Evolutionary conservation across 92 coral and sea anemone species (phyloP).

Genomic region (Paramuricea clavata): DNA sequence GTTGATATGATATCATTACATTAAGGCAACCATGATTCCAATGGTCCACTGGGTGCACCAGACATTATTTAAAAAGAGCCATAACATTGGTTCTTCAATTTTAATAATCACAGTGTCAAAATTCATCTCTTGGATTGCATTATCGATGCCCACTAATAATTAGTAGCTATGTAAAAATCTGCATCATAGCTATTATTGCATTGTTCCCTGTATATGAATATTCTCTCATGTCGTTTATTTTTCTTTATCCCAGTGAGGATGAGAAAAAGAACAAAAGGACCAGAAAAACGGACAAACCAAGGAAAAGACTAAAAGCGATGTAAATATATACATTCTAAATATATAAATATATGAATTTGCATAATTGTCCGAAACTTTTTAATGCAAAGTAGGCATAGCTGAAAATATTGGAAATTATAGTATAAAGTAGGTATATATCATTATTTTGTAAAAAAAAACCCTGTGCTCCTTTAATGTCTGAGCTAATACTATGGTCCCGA

Average conservation of each 20-base stretch:
- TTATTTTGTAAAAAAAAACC: too few relatives aligned
- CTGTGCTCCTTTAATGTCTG: too few relatives aligned
- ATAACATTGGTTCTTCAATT: too few relatives aligned
- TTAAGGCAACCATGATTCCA: too few relatives aligned
- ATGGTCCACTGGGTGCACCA: too few relatives aligned
- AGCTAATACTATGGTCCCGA: too few relatives aligned
- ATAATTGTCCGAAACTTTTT: not conserved
- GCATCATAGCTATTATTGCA: not conserved
- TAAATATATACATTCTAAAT: not conserved
- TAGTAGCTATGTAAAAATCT: not conserved
- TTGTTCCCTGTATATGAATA: not conserved
- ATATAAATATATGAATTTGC: constrained; percentile 16
- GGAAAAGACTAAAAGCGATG: constrained; percentile 47
- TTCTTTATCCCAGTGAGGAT: constrained; percentile 2
- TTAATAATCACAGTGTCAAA: too few relatives aligned
- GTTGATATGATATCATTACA: too few relatives aligned
- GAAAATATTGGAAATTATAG: not conserved
- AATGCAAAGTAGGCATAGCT: not conserved
- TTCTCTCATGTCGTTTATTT: not conserved
- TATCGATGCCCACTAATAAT: too few relatives aligned
- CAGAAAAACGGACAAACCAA: constrained; percentile 36
- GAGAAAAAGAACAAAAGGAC: constrained; percentile 29
- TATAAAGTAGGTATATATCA: too few relatives aligned
- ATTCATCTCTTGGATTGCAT: too few relatives aligned
- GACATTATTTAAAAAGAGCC: too few relatives aligned